Evolutionary conservation across 2,888 invertebrate species (phyloP).

Genomic region (Trilocha varians): DNA sequence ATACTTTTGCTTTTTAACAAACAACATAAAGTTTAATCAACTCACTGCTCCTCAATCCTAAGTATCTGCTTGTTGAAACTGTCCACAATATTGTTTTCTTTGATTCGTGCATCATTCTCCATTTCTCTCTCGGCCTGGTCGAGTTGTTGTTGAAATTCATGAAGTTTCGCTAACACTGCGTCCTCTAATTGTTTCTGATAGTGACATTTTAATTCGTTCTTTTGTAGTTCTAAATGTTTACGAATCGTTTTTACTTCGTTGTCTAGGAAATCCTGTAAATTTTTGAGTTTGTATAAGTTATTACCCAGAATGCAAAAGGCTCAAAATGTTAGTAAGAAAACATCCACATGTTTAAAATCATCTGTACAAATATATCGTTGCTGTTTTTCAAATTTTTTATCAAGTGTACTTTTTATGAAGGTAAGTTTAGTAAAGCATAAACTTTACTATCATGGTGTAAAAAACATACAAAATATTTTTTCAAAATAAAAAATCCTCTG

Average conservation of each 20-base stretch:
- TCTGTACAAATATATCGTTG: too few relatives aligned
- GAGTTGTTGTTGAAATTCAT: slow-evolving; percentile 81
- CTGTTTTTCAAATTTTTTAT: too few relatives aligned
- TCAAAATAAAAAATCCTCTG: too few relatives aligned
- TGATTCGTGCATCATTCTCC: slow-evolving; percentile 75
- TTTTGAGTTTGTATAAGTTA: too few relatives aligned
- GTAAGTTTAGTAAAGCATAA: too few relatives aligned
- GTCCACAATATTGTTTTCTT: slow-evolving; percentile 79
- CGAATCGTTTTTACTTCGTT: slow-evolving; percentile 66
- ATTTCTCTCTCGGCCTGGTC: slow-evolving; percentile 79
- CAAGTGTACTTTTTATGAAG: too few relatives aligned
- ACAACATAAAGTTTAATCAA: slow-evolving; percentile 8
- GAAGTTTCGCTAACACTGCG: slow-evolving; percentile 82
- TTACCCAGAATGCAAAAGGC: too few relatives aligned
- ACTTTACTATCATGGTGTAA: too few relatives aligned
- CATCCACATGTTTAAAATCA: too few relatives aligned
- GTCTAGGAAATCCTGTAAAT: slow-evolving; percentile 58
- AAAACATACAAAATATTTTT: too few relatives aligned
- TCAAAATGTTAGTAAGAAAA: too few relatives aligned
- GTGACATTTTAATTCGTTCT: slow-evolving; percentile 78
- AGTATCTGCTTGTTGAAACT: slow-evolving; percentile 81
- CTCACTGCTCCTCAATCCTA: slow-evolving; percentile 74
- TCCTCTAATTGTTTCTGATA: slow-evolving; percentile 88
- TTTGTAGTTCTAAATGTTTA: slow-evolving; percentile 75
- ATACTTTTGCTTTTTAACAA: background rate